These are phyloP conservation scores for Zaprionus tsacasi DNA, from an alignment of 1,140 invertebrate species.

Conservation along the genomic window DNA sequence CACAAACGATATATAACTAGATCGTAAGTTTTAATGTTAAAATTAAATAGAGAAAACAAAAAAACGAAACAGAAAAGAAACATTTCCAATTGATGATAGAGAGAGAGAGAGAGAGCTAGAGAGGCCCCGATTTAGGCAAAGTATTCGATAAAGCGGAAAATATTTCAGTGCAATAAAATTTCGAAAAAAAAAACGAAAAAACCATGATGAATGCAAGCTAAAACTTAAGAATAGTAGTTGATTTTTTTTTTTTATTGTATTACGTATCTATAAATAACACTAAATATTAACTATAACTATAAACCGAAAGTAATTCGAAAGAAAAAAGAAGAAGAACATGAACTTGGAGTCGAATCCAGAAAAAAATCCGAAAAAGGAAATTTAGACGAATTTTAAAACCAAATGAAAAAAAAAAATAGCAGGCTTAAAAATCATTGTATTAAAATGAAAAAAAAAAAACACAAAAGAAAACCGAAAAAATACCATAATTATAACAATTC, in stretches of 20 bases:
- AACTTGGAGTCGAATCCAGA: conserved; percentile 1
- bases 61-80: conserved; percentile 28
- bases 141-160: conserved; percentile 22
- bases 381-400: conserved; percentile 80
- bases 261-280: conserved; percentile 60
- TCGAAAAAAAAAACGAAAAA: conserved; percentile 32
- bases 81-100: not conserved
- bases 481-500: conserved; percentile 14
- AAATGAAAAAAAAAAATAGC: conserved; percentile 51
- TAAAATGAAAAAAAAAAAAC: conserved; percentile 16
- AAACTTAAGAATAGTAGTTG: conserved; percentile 70
- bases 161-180: conserved; percentile 72
- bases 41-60: conserved; percentile 11
- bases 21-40: conserved; percentile 73
- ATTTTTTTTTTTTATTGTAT: conserved; percentile 72
- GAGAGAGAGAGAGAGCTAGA: conserved; percentile 17
- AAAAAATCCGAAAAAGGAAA: conserved; percentile 53
- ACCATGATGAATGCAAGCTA: conserved; percentile 36
- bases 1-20: conserved; percentile 38
- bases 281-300: conserved; percentile 56
- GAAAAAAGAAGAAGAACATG: not conserved
- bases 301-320: conserved; percentile 19
- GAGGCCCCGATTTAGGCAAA: not conserved
- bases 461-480: conserved; percentile 38
- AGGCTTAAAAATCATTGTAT: conserved; percentile 67